Percentiles rank a stretch among this genome's conserved stretches.
Conservation (phyloP, 2,797 vertebrate species). For the Chelon labrosus region DNA sequence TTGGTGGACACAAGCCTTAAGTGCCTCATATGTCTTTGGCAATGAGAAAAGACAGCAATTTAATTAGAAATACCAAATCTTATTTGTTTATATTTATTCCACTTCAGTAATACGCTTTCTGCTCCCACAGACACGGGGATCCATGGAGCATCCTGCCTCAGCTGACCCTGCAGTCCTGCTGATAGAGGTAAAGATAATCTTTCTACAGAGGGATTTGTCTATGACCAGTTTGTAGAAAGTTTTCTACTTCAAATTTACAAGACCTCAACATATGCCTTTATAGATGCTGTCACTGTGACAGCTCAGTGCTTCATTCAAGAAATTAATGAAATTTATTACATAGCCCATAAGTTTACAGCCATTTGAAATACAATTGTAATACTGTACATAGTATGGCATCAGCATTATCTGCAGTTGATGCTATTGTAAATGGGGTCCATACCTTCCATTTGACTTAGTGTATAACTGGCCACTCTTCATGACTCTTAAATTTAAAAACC, state of each 20-base stretch:
- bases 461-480: no score
- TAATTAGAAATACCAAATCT: conserved; percentile 51
- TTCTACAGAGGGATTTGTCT: neutral
- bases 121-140: conserved; percentile 2
- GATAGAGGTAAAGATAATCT: neutral
- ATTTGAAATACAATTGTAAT: no score
- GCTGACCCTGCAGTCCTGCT: conserved; percentile 9
- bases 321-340: neutral
- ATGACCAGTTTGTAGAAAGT: neutral
- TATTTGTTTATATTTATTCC: conserved; percentile 55
- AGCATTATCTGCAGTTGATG: no score
- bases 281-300: neutral
- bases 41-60: conserved; percentile 49
- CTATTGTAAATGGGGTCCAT: no score
- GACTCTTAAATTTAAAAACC: neutral
- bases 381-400: no score
- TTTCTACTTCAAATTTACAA: neutral
- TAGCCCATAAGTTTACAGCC: no score
- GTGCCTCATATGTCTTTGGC: conserved; percentile 33
- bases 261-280: neutral
- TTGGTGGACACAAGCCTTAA: conserved; percentile 43
- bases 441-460: no score
- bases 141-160: neutral
- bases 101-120: conserved; percentile 19
- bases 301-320: neutral